Percentiles rank a stretch among this genome's conserved stretches.
phyloP scores from a whole-genome alignment of 2,888 invertebrate species.

The Zaprionus obscuricornis region DNA sequence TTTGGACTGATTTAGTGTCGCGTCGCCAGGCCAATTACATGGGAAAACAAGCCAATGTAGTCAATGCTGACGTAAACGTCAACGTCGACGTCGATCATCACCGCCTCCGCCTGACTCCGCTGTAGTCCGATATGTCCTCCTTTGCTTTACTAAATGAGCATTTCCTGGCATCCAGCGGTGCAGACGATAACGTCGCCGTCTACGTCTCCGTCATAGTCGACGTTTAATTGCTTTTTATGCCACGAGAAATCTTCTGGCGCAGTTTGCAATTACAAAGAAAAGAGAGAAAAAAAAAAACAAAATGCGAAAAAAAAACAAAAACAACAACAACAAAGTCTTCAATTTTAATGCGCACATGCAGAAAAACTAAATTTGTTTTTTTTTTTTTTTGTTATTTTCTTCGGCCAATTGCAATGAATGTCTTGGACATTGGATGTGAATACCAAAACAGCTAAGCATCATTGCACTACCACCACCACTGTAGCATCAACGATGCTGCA shows the following conservation, averaged over 20 bases:
- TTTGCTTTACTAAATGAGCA: constrained; percentile 81
- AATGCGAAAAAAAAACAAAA: too few relatives aligned
- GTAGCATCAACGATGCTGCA: too few relatives aligned
- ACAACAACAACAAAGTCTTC: constrained; percentile 11
- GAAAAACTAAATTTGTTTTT: constrained; percentile 39
- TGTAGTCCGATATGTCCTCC: not conserved
- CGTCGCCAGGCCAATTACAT: constrained; percentile 70
- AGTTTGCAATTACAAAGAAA: constrained; percentile 51
- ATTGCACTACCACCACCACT: too few relatives aligned
- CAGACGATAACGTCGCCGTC: constrained; percentile 56
- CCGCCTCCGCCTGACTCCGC: constrained; percentile 16
- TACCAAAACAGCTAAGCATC: constrained; percentile 11
- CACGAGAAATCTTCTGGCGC: constrained; percentile 64
- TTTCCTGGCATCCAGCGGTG: constrained; percentile 84
- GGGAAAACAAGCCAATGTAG: constrained; percentile 38
- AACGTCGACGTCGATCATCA: constrained; percentile 7
- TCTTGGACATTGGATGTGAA: constrained; percentile 27
- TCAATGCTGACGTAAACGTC: constrained; percentile 4
- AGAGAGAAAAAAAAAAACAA: too few relatives aligned
- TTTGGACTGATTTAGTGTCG: constrained; percentile 76
- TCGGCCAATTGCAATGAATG: constrained; percentile 44
- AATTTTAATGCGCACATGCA: constrained; percentile 55
- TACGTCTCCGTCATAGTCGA: constrained; percentile 76
- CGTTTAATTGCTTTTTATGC: constrained; percentile 83
- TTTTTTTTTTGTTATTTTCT: too few relatives aligned